Evolutionary conservation across 2,888 invertebrate genomes (phyloP).

Genomic region (Eucriotettix oculatus): DNA sequence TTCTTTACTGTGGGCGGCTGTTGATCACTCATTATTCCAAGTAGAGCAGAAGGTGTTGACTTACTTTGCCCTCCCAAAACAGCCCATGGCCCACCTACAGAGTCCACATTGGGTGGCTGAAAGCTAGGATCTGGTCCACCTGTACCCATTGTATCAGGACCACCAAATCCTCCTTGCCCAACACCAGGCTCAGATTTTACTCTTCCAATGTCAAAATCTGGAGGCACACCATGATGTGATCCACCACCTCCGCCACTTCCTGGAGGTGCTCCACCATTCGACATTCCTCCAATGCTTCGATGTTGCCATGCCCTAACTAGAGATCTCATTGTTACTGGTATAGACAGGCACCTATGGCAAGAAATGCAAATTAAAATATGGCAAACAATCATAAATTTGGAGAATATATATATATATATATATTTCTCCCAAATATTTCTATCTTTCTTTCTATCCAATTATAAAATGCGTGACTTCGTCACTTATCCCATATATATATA

Average conservation of each 20-base stretch:
- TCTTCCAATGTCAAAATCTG: constrained; percentile 8
- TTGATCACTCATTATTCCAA: constrained; percentile 5
- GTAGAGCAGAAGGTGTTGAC: neutral
- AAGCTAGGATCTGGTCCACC: constrained; percentile 7
- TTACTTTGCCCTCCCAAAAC: constrained; percentile 20
- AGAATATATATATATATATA: no score
- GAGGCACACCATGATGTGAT: constrained; percentile 17
- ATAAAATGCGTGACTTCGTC: no score
- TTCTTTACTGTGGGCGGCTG: constrained; percentile 18
- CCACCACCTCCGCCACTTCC: constrained; percentile 8
- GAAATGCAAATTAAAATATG: neutral
- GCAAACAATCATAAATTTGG: no score
- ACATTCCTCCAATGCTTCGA: constrained; percentile 2
- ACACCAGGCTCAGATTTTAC: constrained; percentile 9
- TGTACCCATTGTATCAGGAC: neutral
- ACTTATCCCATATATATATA: no score
- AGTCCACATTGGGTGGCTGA: constrained; percentile 1
- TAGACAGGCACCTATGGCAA: constrained; percentile 54
- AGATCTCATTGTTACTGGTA: constrained; percentile 77
- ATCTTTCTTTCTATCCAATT: no score
- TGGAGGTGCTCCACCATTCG: constrained; percentile 4
- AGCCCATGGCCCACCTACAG: constrained; percentile 22
- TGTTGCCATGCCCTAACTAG: constrained; percentile 72
- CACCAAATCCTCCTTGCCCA: no score
- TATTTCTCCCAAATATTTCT: no score